Base-by-base conservation (phyloP, 2,113 vertebrate genomes). In the Accipiter virgatus region DNA sequence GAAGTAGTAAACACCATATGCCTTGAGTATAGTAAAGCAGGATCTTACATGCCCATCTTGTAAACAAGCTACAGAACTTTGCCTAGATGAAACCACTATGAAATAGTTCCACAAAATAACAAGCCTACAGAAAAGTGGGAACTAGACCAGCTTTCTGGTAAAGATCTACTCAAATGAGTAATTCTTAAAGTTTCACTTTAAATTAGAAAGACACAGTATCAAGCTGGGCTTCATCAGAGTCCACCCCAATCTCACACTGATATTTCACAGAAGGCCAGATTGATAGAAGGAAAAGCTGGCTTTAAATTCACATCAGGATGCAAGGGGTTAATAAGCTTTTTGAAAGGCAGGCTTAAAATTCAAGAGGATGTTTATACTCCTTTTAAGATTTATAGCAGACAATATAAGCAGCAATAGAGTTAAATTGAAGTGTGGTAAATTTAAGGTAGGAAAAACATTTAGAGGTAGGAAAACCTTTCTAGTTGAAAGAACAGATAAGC, bases 231-330 rank as follows among this genome's bases (percentile, higher is more conserved):
- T 95, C 14, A 22, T 42, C 13, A 1, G 17, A 15, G 43, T 72
- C 43, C 14, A 40, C 12, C 16, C 2, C n/a, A 26, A 4, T 45
- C 32, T 89, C 1, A 0, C 6, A 20, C 8, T 0, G 19, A 8
- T 88, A 53, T 36, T 86, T 86, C 63, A 68, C 27, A 58, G 27
- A 84, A 74, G n/a, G 52, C 18, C 18, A 50, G 21, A 79, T 75
- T 12, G 19, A 36, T 1, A 22, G 20, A 84, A 70, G 12, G 31
- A 9, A 78, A 87, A 90, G 65, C 6, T 18, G 27, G 23, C 9
- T 77, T 93, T 73, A 75, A 77, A 73, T 88, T 92, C 16, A 2
- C 7, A 61, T 48, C 45, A 48, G 43, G 9, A 21, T 82, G 32
- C 50, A 88, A 78, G 9, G 22, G 36, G 78, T 86, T 90, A 93